These are phyloP conservation scores for Catotricha subobsoleta DNA, from an alignment of 2,888 invertebrate species.

Conservation along the genomic window DNA sequence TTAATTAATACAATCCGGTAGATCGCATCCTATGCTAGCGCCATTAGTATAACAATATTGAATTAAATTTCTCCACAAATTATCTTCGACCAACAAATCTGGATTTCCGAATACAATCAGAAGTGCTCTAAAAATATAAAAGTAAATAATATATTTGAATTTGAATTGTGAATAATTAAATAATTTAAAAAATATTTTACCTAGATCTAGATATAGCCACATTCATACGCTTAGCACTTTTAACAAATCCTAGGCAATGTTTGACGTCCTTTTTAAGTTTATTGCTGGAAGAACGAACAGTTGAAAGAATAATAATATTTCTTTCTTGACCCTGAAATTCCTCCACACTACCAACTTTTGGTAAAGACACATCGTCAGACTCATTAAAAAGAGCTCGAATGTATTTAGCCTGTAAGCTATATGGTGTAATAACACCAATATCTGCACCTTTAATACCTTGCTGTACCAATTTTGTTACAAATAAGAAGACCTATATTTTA, in stretches of 20 bases:
- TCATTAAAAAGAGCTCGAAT: constrained; percentile 18
- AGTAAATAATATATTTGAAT: no score
- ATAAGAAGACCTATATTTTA: constrained; percentile 33
- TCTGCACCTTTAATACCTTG: constrained; percentile 31
- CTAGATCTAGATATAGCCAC: constrained; percentile 77
- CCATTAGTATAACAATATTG: no score
- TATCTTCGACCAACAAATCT: no score
- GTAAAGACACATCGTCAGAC: not conserved
- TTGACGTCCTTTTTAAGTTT: constrained; percentile 19
- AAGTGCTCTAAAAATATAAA: no score
- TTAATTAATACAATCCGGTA: no score
- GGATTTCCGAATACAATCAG: no score
- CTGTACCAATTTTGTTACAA: constrained; percentile 43
- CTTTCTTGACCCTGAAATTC: constrained; percentile 75
- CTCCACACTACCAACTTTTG: constrained; percentile 54
- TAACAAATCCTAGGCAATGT: constrained; percentile 50
- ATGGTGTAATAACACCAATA: constrained; percentile 83
- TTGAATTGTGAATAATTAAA: no score
- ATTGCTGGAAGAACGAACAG: constrained; percentile 35
- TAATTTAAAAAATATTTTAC: not conserved
- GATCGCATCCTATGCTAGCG: no score
- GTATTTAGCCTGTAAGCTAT: constrained; percentile 82
- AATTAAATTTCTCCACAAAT: no score
- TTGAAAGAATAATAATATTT: constrained; percentile 53
- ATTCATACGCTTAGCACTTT: constrained; percentile 64